phyloP scores from a whole-genome alignment of 1,140 invertebrate species.

The Pinna nobilis region DNA sequence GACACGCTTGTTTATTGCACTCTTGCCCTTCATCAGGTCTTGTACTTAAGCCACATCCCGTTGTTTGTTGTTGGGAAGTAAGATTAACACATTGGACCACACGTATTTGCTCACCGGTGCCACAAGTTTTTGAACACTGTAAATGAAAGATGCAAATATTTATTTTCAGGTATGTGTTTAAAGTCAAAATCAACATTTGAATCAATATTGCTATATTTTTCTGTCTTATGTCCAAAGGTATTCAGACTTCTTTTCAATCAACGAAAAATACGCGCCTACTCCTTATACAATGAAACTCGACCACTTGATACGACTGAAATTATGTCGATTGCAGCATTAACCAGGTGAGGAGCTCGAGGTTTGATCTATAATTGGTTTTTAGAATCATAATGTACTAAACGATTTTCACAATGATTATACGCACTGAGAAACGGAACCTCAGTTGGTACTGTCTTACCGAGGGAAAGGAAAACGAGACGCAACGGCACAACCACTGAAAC shows the following conservation, averaged over 20 bases:
- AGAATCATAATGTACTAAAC: too few relatives aligned
- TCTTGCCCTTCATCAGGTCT: slow-evolving; percentile 70
- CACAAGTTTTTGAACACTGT: slow-evolving; percentile 70
- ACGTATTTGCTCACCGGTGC: slow-evolving; percentile 64
- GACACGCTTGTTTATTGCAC: slow-evolving; percentile 73
- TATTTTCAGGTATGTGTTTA: neutral
- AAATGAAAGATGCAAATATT: slow-evolving; percentile 29
- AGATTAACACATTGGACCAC: slow-evolving; percentile 74
- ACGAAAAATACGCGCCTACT: neutral
- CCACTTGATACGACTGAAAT: too few relatives aligned
- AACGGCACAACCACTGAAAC: too few relatives aligned
- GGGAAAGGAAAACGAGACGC: too few relatives aligned
- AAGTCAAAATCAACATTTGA: neutral
- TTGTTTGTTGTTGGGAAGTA: slow-evolving; percentile 67
- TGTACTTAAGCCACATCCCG: slow-evolving; percentile 64
- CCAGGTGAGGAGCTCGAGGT: too few relatives aligned
- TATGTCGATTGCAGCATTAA: too few relatives aligned
- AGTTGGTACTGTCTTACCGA: too few relatives aligned
- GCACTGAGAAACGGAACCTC: too few relatives aligned
- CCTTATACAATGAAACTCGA: too few relatives aligned
- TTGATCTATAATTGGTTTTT: too few relatives aligned
- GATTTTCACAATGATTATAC: too few relatives aligned
- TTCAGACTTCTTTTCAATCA: neutral
- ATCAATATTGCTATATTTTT: neutral
- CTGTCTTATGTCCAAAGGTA: neutral